These are phyloP conservation scores for Malurus elegans DNA, from an alignment of 2,113 vertebrate genomes.

Conservation along the genomic window DNA sequence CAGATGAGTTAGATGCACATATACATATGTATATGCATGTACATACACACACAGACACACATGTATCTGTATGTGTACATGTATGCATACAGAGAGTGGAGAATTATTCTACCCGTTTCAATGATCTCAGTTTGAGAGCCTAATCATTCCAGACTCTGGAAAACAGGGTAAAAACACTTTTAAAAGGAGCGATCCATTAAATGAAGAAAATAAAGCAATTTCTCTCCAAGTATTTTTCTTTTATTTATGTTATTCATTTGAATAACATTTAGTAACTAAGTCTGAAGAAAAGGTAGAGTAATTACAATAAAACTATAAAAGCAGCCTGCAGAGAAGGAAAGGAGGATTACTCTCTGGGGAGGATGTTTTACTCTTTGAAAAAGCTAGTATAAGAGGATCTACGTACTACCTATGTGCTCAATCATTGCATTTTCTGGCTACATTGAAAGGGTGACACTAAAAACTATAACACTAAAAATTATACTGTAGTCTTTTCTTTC, in stretches of 20 bases:
- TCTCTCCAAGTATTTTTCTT: neutral
- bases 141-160: neutral
- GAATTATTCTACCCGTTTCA: neutral
- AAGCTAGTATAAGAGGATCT: neutral
- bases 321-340: neutral
- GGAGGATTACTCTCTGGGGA: neutral
- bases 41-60: neutral
- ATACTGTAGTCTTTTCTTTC: neutral
- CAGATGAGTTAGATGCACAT: neutral
- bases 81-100: neutral
- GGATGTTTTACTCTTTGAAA: neutral
- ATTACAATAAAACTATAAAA: neutral
- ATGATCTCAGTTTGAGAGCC: neutral
- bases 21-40: neutral
- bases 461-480: neutral
- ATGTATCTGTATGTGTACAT: neutral
- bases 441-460: neutral
- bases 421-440: neutral
- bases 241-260: neutral
- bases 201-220: neutral
- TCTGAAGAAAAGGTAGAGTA: neutral
- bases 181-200: neutral
- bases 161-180: neutral
- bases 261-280: neutral
- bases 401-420: neutral